Conservation (phyloP, 2,113 vertebrate species). For the Hepsetus odoe region DNA sequence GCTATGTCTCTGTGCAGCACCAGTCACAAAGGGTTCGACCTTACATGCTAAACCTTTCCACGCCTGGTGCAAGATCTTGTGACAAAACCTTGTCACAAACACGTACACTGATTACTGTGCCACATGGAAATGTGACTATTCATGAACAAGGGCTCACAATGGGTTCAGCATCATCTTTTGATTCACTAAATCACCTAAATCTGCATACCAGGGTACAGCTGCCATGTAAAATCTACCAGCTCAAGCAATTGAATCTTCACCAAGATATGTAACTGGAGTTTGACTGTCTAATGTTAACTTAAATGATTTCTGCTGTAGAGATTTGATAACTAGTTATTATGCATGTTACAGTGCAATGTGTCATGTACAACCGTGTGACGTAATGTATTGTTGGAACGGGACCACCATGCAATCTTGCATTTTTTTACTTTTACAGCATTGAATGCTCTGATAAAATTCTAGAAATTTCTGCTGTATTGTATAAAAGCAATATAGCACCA, state of each 20-base stretch:
- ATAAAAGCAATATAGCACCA: too few relatives aligned
- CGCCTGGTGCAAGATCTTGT: not conserved
- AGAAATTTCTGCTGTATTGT: too few relatives aligned
- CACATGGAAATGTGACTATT: not conserved
- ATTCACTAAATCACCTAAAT: not conserved
- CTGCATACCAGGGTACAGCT: not conserved
- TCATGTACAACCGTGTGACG: too few relatives aligned
- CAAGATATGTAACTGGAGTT: not conserved
- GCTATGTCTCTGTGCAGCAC: not conserved
- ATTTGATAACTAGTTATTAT: too few relatives aligned
- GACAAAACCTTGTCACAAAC: not conserved
- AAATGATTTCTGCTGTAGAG: too few relatives aligned
- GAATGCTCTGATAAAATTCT: too few relatives aligned
- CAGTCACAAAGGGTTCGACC: not conserved
- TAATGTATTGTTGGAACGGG: too few relatives aligned
- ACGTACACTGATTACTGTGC: not conserved
- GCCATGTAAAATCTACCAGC: not conserved
- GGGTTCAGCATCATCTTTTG: not conserved
- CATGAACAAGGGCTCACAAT: not conserved
- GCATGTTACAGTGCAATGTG: too few relatives aligned
- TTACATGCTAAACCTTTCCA: constrained; percentile 2
- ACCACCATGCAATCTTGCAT: too few relatives aligned
- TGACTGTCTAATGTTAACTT: too few relatives aligned
- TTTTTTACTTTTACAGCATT: too few relatives aligned
- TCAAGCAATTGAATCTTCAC: not conserved